phyloP scores from a whole-genome alignment of 2,797 vertebrate species.

The Pseudomugil gertrudae region DNA sequence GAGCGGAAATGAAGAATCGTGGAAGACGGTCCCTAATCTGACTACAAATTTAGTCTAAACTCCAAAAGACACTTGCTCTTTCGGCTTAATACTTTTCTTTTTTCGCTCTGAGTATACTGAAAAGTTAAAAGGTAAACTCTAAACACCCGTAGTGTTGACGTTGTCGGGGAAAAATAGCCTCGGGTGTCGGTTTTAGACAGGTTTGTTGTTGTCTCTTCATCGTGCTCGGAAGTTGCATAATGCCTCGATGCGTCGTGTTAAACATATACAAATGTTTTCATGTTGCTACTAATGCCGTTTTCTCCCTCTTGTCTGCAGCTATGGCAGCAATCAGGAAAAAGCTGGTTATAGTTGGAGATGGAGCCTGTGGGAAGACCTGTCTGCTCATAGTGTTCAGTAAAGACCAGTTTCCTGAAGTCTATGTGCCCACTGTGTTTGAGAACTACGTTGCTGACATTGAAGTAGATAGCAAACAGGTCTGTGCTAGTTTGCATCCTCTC shows the following conservation, averaged over 20 bases:
- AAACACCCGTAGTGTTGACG: slow-evolving; percentile 1
- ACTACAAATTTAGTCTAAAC: background rate
- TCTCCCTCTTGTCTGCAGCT: slow-evolving; percentile 48
- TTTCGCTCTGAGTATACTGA: background rate
- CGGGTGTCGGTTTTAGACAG: slow-evolving; percentile 44
- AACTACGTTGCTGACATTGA: slow-evolving; percentile 91
- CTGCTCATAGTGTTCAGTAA: slow-evolving; percentile 91
- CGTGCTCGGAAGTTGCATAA: slow-evolving; percentile 33
- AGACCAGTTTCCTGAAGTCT: slow-evolving; percentile 91
- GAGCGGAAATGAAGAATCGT: slow-evolving; percentile 57
- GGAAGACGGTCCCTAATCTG: slow-evolving; percentile 15
- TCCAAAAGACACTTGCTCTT: accelerated
- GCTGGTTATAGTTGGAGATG: slow-evolving; percentile 90
- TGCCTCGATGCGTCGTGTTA: slow-evolving; percentile 1
- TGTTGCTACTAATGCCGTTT: slow-evolving; percentile 17
- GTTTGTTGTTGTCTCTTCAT: slow-evolving; percentile 37
- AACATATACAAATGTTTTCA: slow-evolving; percentile 1
- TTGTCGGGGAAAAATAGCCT: slow-evolving; percentile 21
- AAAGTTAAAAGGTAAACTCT: background rate
- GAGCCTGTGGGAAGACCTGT: slow-evolving; percentile 90
- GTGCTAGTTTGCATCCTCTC: background rate
- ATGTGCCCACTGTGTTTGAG: slow-evolving; percentile 90
- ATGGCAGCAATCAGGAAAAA: slow-evolving; percentile 91
- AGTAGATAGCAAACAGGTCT: slow-evolving; percentile 89
- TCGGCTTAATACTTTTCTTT: too few species aligned